Evolutionary conservation across 2,888 invertebrate genomes (phyloP).

Genomic region (Chymomyza amoena): DNA sequence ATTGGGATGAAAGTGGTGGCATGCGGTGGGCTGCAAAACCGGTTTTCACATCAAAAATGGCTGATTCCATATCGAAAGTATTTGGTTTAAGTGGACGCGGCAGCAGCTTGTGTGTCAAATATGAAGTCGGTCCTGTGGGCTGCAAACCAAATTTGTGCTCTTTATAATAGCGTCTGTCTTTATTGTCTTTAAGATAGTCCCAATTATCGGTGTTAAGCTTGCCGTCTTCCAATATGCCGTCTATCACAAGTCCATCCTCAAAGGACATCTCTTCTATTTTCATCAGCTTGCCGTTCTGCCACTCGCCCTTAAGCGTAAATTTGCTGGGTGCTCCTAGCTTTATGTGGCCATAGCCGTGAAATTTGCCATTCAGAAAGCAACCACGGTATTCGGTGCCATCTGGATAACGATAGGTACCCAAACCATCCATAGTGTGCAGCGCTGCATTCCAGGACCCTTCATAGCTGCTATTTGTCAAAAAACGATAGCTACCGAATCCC

Average conservation of each 20-base stretch:
- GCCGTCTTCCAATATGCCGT: conserved; percentile 40
- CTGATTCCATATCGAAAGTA: conserved; percentile 87
- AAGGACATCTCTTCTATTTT: too few relatives aligned
- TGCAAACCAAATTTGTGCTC: conserved; percentile 80
- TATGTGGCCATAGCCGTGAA: too few relatives aligned
- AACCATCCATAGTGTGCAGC: conserved; percentile 81
- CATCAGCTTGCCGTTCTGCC: too few relatives aligned
- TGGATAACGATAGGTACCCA: conserved; percentile 82
- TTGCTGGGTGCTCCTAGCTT: too few relatives aligned
- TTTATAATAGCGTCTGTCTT: conserved; percentile 82
- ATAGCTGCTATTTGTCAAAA: conserved; percentile 81
- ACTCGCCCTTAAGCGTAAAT: too few relatives aligned
- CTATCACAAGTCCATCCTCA: too few relatives aligned
- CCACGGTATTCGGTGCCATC: too few relatives aligned
- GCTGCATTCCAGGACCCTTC: conserved; percentile 81
- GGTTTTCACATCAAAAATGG: conserved; percentile 83
- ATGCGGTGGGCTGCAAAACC: conserved; percentile 50
- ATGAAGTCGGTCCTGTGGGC: conserved; percentile 82
- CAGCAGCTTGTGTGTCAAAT: too few relatives aligned
- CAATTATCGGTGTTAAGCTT: conserved; percentile 80
- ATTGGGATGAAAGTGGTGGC: conserved; percentile 38
- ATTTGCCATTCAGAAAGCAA: too few relatives aligned
- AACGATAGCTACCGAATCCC: too few relatives aligned
- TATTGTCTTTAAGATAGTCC: conserved; percentile 84
- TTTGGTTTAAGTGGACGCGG: conserved; percentile 82